Base-by-base conservation (phyloP, 2,888 invertebrate genomes). In the Parnassius orleans region DNA sequence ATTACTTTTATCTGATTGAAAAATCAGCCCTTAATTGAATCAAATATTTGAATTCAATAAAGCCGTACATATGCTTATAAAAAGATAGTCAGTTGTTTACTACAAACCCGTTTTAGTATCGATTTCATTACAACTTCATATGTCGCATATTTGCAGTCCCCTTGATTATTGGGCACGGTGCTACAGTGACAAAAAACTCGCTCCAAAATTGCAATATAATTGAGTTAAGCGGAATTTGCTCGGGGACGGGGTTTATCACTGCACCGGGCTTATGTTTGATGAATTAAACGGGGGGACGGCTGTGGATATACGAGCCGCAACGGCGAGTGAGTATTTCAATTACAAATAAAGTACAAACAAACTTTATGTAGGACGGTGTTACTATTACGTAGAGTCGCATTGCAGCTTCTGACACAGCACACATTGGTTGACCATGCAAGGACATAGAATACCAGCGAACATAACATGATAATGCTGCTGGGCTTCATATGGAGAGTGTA, bases 281-380 rank as follows among this genome's bases (percentile, higher is more conserved):
- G 85, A 86, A 89, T 88, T 87, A 88, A 88, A 88, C 86, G 80
- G 82, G 85, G 87, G 83, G 67, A 42, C 51, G 33, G 19, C n/a
- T 24, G 60, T 3, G 48, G 60, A 52, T 44, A 52, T 15, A 33
- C 47, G 53, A 42, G 57, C 44, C 43, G 57, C 43, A 53, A 60
- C 43, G 9, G 15, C 10, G 41, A 24, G 50, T 3, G 42, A 43
- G 24, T 55, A 59, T 47, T 63, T 52, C 55, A 60, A 59, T 63
- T 54, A 59, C 55, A 3, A 52, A 61, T 55, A 57, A 41, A 12
- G 50, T 55, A 57, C 53, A 11, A 14, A 53, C 12, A 48, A 41
- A 15, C 44, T 41, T 51, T 33, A 33, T 33, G 33, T 33, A 33
- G 33, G 5, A 33, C 33, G 7, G 33, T 5, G 1, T 33, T 33